These are phyloP conservation scores for Ornithorhynchus anatinus DNA, from an alignment of 2,113 vertebrate genomes.

Conservation along the genomic window DNA sequence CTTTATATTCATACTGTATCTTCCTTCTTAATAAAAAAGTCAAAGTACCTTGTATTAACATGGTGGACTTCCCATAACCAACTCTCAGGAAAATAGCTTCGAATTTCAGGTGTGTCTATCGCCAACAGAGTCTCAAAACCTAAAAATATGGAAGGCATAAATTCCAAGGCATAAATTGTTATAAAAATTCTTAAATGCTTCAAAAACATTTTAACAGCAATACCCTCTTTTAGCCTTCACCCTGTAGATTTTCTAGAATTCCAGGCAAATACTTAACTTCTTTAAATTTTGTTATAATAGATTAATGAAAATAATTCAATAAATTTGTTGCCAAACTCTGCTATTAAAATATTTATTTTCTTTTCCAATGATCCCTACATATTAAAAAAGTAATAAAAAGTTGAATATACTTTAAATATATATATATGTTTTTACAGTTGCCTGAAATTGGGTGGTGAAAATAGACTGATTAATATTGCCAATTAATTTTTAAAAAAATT, in stretches of 20 bases:
- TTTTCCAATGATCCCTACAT: not conserved
- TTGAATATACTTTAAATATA: too few relatives aligned
- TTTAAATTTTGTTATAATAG: too few relatives aligned
- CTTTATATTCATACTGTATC: too few relatives aligned
- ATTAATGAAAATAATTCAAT: too few relatives aligned
- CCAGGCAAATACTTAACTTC: slow-evolving; percentile 7
- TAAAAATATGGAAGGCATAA: slow-evolving; percentile 45
- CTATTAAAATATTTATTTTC: not conserved
- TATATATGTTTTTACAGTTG: too few relatives aligned
- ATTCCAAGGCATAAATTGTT: not conserved
- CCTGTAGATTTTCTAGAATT: not conserved
- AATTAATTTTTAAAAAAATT: not conserved
- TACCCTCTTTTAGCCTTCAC: not conserved
- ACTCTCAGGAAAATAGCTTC: slow-evolving; percentile 94
- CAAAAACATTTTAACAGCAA: too few relatives aligned
- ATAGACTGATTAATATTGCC: too few relatives aligned
- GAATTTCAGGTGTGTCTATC: slow-evolving; percentile 68
- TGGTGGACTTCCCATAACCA: slow-evolving; percentile 93
- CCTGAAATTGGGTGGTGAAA: too few relatives aligned
- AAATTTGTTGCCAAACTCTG: too few relatives aligned
- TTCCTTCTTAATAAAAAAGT: not conserved
- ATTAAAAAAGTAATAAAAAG: not conserved
- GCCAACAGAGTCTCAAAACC: slow-evolving; percentile 71
- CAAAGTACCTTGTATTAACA: slow-evolving; percentile 63
- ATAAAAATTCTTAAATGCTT: too few relatives aligned